Base-by-base conservation (phyloP, 2,888 invertebrate species). In the Drosophila subsilvestris region DNA sequence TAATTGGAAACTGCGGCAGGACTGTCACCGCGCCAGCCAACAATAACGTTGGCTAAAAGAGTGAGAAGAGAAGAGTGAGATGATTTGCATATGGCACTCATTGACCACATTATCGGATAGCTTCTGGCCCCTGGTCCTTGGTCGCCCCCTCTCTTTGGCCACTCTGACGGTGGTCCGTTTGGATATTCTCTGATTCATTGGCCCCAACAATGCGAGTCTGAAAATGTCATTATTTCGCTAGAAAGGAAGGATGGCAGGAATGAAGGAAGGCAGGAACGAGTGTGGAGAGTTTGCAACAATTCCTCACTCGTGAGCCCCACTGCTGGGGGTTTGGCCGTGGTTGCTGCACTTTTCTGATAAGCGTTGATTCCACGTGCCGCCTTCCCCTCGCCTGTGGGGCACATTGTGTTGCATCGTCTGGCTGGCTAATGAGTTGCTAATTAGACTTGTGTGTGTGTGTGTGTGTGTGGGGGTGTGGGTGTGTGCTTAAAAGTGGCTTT, bases 381-480 rank as follows among this genome's bases (percentile, higher is more conserved):
- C 12, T 22, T 2, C 22, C 29, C 14, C 22, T 17, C 22, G 14
- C n/a, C 8, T 9, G 14, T 29, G 22, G 43, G 51, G 48, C 66
- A 65, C 67, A 70, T 76, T 85, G 76, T 71, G 60, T 50, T 66
- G 85, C 82, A 81, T 76, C 72, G 51, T 53, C 72, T 68, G 72
- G 63, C 65, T 69, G 81, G 74, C 82, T 86, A 82, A 82, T 87
- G 81, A 84, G 87, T 62, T 84, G 62, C 85, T 82, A 82, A 82
- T 82, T 82, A 84, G 81, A 73, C 58, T 66, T 73, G 83, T 75
- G 63, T 67, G 14, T 37, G 37, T 14, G 14, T 14, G 37, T 37
- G 4, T 32, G 59, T 51, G 22, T 14, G 29, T 51, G 20, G 37
- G 22, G 1, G 22, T 51, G 37, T 37, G 14, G 12, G 25, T 18